Conservation (phyloP, 2,113 vertebrate genomes). For the Dicentrarchus labrax region DNA sequence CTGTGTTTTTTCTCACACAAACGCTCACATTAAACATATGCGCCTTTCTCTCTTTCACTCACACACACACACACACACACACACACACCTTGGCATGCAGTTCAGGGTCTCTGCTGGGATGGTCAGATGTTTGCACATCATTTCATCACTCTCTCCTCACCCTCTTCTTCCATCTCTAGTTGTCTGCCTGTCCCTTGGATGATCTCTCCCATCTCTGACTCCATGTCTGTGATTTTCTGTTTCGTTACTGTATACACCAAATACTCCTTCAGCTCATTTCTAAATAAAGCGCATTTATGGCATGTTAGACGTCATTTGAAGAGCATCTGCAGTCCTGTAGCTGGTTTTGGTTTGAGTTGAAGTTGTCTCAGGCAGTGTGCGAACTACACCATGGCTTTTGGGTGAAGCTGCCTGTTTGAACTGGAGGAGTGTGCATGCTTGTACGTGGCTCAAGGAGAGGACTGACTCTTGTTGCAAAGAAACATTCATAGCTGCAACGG, state of each 20-base stretch:
- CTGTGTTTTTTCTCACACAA: constrained; percentile 8
- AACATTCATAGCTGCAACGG: too few relatives aligned
- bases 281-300: too few relatives aligned
- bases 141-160: constrained; percentile 65
- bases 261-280: too few relatives aligned
- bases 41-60: background rate
- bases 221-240: background rate
- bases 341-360: too few relatives aligned
- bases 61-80: constrained; percentile 18
- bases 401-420: too few relatives aligned
- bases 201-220: constrained; percentile 45
- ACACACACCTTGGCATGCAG: constrained; percentile 41
- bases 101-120: constrained; percentile 22
- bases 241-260: background rate
- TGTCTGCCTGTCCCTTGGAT: constrained; percentile 45
- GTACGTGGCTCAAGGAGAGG: too few relatives aligned
- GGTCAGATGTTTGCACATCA: constrained; percentile 35
- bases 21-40: background rate
- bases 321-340: too few relatives aligned
- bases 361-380: too few relatives aligned
- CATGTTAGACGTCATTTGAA: too few relatives aligned
- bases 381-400: too few relatives aligned
- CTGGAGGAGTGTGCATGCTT: too few relatives aligned
- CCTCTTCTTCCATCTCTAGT: constrained; percentile 28
- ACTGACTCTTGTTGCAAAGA: too few relatives aligned